Evolutionary conservation across 2,888 invertebrate genomes (phyloP).

Genomic region (Deilephila porcellus): DNA sequence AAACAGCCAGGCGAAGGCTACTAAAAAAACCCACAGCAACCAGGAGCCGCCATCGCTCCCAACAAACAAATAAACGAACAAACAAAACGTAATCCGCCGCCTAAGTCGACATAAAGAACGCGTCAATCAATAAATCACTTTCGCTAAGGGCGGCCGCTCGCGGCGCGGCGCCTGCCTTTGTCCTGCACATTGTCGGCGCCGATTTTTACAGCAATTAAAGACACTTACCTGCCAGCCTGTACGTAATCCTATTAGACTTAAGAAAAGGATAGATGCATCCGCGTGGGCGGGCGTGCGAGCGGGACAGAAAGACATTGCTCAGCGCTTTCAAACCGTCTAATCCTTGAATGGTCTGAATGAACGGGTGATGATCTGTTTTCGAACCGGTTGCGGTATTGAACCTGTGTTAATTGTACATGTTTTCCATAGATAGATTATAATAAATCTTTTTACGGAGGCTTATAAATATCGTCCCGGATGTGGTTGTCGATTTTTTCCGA

Average conservation of each 20-base stretch:
- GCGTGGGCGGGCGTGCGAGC: constrained; percentile 63
- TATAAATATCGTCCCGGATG: not conserved
- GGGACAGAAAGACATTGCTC: constrained; percentile 44
- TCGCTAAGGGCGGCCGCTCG: constrained; percentile 67
- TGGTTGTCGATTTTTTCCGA: not conserved
- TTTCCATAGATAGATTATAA: not conserved
- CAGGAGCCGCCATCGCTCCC: constrained; percentile 57
- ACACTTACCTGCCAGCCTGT: constrained; percentile 79
- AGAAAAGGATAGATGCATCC: constrained; percentile 53
- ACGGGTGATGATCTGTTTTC: constrained; percentile 50
- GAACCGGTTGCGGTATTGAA: constrained; percentile 40
- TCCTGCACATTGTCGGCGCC: constrained; percentile 72
- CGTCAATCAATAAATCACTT: constrained; percentile 82
- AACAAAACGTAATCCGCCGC: constrained; percentile 70
- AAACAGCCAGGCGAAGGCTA: not conserved
- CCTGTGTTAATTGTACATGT: constrained; percentile 10
- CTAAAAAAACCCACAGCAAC: constrained; percentile 12
- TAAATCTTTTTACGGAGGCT: not conserved
- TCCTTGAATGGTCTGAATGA: constrained; percentile 43
- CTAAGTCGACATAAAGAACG: constrained; percentile 68
- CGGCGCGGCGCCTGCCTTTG: constrained; percentile 77
- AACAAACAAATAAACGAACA: constrained; percentile 71
- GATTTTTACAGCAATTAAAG: constrained; percentile 84
- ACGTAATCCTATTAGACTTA: constrained; percentile 78
- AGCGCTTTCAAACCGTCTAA: constrained; percentile 39